phyloP scores from a whole-genome alignment of 2,797 vertebrate species.

The Steatocranus sp. region DNA sequence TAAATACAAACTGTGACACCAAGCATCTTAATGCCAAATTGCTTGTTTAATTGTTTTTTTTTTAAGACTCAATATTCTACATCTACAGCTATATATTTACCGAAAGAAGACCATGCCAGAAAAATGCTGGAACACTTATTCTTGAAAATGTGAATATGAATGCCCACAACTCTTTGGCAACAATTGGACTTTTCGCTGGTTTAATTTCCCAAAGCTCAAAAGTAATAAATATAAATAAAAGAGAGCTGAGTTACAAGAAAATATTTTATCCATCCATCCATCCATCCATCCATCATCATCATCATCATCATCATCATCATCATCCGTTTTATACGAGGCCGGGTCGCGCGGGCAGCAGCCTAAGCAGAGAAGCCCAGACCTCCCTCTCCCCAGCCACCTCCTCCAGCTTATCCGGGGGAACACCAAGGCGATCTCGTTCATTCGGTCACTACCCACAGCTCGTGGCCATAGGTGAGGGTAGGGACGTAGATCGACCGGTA shows the following conservation, averaged over 20 bases:
- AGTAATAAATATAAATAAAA: background rate
- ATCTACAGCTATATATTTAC: background rate
- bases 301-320: no score
- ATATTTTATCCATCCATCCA: no score
- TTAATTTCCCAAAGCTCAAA: background rate
- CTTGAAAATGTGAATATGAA: background rate
- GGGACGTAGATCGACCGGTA: no score
- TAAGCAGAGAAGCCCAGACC: no score
- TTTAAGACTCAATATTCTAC: background rate
- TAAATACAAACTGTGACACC: background rate
- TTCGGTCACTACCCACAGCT: no score
- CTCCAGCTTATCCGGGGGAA: no score
- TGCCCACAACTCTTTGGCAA: background rate
- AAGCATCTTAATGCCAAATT: background rate
- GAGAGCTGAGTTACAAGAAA: background rate
- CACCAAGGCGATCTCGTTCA: no score
- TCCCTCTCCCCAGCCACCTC: no score
- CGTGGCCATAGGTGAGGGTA: no score
- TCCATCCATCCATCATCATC: no score
- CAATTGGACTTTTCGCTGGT: background rate
- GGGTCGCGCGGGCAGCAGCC: no score
- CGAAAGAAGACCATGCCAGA: background rate
- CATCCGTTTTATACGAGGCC: no score
- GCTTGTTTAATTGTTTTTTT: background rate
- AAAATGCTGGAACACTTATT: background rate